Base-by-base conservation (phyloP, 2,888 invertebrate species). In the Psylliodes chrysocephalus region DNA sequence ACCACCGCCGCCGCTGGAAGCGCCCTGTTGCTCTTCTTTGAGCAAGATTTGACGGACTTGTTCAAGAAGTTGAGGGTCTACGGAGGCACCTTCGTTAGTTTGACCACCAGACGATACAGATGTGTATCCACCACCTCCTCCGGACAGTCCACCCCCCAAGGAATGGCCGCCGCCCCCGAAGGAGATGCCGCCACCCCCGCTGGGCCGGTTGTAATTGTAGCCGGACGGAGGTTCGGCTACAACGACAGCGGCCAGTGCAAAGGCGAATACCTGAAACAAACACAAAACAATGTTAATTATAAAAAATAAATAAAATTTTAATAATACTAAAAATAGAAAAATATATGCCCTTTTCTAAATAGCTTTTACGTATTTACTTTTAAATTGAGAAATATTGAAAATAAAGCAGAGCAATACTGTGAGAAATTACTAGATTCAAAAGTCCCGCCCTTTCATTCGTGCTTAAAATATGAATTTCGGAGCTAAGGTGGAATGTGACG, bases 1-100 rank as follows among this genome's bases (percentile, higher is more conserved):
- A 52, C 68, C 61, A 67, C 86, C 85, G 33, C 85, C 84, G 15
- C 83, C 82, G 57, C 84, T 84, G 19, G 87, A 85, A 22, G 86
- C 85, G 51, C 86, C 85, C 75, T 86, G 87, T 73, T 89, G 85
- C 81, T 94, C 94, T 84, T 93, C 93, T 78, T 89, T 91, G 74
- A 94, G 87, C 71, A 94, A 88, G 83, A 94, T 93, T 82, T 93
- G 91, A 76, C 93, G 90, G 78, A 94, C 89, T 83, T 93, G 92
- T 78, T 94, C 93, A 70, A 94, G 87, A 72, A 94, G 88, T 70
- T 89, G 89, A 30, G 87, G 85, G 84, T 94, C 93, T 73, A 94
- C 92, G 82, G 90, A 88, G 77, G 91, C 91, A 68, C 94, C 94
- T 81, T 94, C 94, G 74, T 88, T 91, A 75, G 92, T 92, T 82